Conservation (phyloP, 2,797 vertebrate genomes). For the Glyptemys insculpta region DNA sequence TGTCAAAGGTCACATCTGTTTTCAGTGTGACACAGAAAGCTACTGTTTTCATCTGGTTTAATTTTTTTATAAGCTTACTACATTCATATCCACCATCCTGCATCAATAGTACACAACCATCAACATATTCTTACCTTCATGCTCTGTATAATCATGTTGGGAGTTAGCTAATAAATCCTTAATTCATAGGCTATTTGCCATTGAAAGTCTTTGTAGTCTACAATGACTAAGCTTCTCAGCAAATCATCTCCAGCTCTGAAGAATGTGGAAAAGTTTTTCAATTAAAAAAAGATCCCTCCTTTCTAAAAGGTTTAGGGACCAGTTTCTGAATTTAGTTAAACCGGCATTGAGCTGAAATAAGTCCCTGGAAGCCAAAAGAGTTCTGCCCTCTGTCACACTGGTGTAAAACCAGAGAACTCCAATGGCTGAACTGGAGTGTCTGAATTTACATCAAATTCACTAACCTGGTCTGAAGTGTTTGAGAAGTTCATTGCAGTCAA, state of each 20-base stretch:
- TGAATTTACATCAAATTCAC: not conserved
- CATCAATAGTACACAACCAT: accelerated
- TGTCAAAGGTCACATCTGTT: not conserved
- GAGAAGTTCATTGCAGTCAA: not conserved
- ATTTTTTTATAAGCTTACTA: not conserved
- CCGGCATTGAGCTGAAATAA: not conserved
- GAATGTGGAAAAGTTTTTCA: not conserved
- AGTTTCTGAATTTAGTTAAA: not conserved
- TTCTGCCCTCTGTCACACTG: accelerated
- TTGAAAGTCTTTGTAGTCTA: not conserved
- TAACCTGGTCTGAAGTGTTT: not conserved
- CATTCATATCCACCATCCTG: not conserved
- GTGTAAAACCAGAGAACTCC: not conserved
- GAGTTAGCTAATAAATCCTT: accelerated
- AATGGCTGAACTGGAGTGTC: not conserved
- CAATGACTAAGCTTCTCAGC: not conserved
- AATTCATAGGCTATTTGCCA: not conserved
- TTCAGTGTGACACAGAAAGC: not conserved
- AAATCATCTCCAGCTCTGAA: not conserved
- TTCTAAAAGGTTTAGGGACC: not conserved
- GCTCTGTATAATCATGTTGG: accelerated
- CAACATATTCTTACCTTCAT: not conserved
- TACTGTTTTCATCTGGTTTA: not conserved
- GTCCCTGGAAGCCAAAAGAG: accelerated
- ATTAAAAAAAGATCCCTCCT: not conserved